Percentiles rank a stretch among this genome's conserved stretches.
phyloP scores from a whole-genome alignment of 2,888 invertebrate species.

The Leptinotarsa peninsularis region DNA sequence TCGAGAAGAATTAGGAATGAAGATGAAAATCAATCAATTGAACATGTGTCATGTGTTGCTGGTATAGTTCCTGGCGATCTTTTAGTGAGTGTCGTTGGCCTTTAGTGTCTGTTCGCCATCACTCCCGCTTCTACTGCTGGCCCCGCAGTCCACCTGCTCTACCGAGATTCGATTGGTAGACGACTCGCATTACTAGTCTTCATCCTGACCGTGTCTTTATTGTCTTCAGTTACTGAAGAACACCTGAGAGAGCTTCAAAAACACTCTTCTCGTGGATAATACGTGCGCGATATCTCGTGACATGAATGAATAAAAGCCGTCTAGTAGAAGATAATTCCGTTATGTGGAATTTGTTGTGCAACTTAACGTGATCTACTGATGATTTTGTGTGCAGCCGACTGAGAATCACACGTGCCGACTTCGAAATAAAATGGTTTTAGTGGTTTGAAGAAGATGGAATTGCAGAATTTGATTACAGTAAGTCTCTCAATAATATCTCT shows the following conservation, averaged over 20 bases:
- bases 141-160: slow-evolving; percentile 61
- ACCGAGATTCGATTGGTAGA: slow-evolving; percentile 61
- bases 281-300: slow-evolving; percentile 34
- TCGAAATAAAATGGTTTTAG: slow-evolving; percentile 44
- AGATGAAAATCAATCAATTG: slow-evolving; percentile 37
- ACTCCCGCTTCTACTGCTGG: slow-evolving; percentile 48
- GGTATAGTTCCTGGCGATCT: slow-evolving; percentile 57
- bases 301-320: slow-evolving; percentile 47
- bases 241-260: slow-evolving; percentile 42
- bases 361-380: slow-evolving; percentile 45
- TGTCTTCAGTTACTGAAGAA: slow-evolving; percentile 56
- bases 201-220: slow-evolving; percentile 48
- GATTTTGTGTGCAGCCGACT: slow-evolving; percentile 44
- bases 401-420: slow-evolving; percentile 51
- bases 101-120: slow-evolving; percentile 59
- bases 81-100: slow-evolving; percentile 61
- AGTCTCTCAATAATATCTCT: slow-evolving; percentile 36
- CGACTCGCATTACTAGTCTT: slow-evolving; percentile 58
- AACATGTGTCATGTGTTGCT: slow-evolving; percentile 56
- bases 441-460: slow-evolving; percentile 57
- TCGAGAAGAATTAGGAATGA: not conserved
- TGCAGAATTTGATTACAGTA: slow-evolving; percentile 57
- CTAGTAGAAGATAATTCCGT: slow-evolving; percentile 49
- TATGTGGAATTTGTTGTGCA: slow-evolving; percentile 54
- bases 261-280: slow-evolving; percentile 26